A percentile compares a stretch with the other conserved stretches of the same genome.
phyloP scores from a whole-genome alignment of 2,888 invertebrate species.

The Drosophila parthenogenetica region DNA sequence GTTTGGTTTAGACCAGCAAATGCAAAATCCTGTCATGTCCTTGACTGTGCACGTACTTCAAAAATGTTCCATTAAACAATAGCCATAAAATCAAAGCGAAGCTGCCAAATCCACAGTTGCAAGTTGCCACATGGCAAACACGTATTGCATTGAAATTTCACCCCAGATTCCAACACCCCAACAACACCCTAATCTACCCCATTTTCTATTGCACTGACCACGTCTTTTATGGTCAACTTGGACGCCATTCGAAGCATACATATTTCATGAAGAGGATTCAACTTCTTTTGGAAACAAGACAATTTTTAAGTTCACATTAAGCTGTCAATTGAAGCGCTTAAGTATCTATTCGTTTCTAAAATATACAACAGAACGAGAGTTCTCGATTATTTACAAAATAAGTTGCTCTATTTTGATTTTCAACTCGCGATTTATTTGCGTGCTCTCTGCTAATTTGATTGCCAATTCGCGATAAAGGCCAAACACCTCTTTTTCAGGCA shows the following conservation, averaged over 20 bases:
- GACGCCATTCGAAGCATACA: constrained; percentile 30
- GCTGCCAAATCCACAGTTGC: constrained; percentile 25
- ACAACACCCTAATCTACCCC: not conserved
- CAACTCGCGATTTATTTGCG: constrained; percentile 60
- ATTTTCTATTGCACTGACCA: constrained; percentile 4
- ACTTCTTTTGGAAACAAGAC: constrained; percentile 37
- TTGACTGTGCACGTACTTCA: constrained; percentile 54
- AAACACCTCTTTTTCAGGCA: constrained; percentile 51
- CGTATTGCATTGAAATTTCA: constrained; percentile 61
- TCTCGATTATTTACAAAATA: constrained; percentile 14
- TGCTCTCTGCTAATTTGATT: constrained; percentile 77
- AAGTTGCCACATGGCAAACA: constrained; percentile 57
- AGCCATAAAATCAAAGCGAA: constrained; percentile 63
- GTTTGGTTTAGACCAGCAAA: constrained; percentile 22
- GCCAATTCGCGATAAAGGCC: constrained; percentile 58
- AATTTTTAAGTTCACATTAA: constrained; percentile 43
- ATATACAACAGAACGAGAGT: not conserved
- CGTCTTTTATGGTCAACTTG: constrained; percentile 61
- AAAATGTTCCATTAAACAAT: constrained; percentile 53
- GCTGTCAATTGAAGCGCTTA: constrained; percentile 60
- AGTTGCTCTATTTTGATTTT: constrained; percentile 9
- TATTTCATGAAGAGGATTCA: constrained; percentile 47
- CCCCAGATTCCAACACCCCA: too few relatives aligned
- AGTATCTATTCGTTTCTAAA: constrained; percentile 21
- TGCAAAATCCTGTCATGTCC: constrained; percentile 22